Percentiles rank a stretch among this genome's conserved stretches.
phyloP scores from a whole-genome alignment of 2,797 vertebrate genomes.

The Percopsis omiscomaycus region DNA sequence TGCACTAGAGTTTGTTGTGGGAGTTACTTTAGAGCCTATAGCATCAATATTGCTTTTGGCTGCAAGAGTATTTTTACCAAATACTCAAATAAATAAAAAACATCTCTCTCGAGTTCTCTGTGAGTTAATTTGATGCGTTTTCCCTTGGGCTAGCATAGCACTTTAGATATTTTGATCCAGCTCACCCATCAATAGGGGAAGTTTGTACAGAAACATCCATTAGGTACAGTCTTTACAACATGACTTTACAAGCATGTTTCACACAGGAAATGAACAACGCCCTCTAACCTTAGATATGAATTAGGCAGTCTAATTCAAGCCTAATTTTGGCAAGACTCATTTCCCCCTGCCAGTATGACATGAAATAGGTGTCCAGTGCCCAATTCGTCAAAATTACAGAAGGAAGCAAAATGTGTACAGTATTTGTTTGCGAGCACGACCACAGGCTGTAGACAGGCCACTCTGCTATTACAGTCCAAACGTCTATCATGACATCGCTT shows the following conservation, averaged over 20 bases:
- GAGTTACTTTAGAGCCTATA: constrained; percentile 22
- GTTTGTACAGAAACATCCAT: constrained; percentile 4
- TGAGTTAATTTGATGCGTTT: constrained; percentile 1
- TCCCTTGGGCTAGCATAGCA: constrained; percentile 28
- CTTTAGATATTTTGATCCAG: constrained; percentile 17
- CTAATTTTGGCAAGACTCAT: too few relatives aligned
- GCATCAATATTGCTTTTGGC: constrained; percentile 7
- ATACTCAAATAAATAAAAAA: too few relatives aligned
- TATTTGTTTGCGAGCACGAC: background rate
- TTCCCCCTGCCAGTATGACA: too few relatives aligned
- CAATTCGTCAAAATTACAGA: too few relatives aligned
- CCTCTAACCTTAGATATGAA: too few relatives aligned
- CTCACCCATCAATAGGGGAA: background rate
- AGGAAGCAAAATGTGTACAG: too few relatives aligned
- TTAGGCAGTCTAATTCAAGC: too few relatives aligned
- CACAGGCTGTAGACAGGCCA: background rate
- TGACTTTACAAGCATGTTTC: too few relatives aligned
- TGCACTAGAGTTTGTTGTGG: background rate
- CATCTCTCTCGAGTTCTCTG: constrained; percentile 16
- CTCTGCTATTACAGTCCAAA: background rate
- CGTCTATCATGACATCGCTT: background rate
- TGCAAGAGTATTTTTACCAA: constrained; percentile 31
- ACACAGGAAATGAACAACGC: too few relatives aligned
- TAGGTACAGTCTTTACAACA: too few relatives aligned
- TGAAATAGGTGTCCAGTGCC: too few relatives aligned